Base-by-base conservation (phyloP, 2,797 vertebrate genomes). In the Gobionotothen gibberifrons region DNA sequence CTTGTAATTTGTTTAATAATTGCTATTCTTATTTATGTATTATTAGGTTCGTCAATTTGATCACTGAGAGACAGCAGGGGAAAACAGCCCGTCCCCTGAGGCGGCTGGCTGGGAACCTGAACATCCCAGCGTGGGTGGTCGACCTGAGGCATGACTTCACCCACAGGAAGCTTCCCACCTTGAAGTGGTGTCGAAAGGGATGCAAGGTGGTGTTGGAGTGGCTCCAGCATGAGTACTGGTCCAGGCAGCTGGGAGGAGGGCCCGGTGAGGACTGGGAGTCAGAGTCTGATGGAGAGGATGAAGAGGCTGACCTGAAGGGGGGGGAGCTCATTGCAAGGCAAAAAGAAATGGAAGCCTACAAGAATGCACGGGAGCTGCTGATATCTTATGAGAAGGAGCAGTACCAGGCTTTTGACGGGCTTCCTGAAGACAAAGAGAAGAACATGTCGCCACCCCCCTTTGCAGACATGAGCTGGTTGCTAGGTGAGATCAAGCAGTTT, bases 111-210 rank as follows among this genome's bases (percentile, higher is more conserved):
- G 94, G 89, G 78, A 96, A 97, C 92, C 82, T 98, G 57, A 96
- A 97, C 82, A 98, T 99, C 89, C 98, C 98, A 0, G 93, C 96
- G 85, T 99, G 98, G 98, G 92, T 99, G 0, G 96, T 99, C 32
- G 93, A 98, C 74, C 95, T 99, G 44, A 94, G 98, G 2, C 98
- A 99, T 0, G 96, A 97, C 7, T 89, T 98, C 86, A 99, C 97
- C 0, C 98, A 99, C 0, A 93, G 96, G 43, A 98, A 95, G 84
- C 94, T 98, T 36, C 98, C 98, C 0, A 94, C 93, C 3, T 85
- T 99, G 78, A 95, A 93, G 17, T 96, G 96, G 87, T 98, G 97
- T 71, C 92, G 95, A 42, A 97, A 96, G 92, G 97, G 97, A 0
- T 95, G 97, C 43, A 94, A 95, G 58, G 96, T 96, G 81, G 96